These are phyloP conservation scores for Yponomeuta malinellus DNA, from an alignment of 2,888 invertebrate genomes.

Conservation along the genomic window DNA sequence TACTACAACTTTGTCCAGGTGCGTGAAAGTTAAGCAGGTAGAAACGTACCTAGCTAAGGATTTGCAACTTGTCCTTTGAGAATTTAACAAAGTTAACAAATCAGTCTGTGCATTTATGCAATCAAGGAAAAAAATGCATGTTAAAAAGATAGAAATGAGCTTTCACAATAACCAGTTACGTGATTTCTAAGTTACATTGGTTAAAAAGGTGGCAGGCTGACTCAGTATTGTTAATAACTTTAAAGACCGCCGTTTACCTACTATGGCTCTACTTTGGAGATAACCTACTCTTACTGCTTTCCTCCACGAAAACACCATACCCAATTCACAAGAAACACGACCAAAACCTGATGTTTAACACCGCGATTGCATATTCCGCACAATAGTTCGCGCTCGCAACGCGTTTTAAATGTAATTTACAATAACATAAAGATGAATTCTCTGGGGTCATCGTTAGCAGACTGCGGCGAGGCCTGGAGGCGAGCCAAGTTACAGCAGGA, in stretches of 20 bases:
- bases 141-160: too few species aligned
- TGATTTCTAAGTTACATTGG: too few species aligned
- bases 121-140: too few species aligned
- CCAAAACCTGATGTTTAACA: not conserved
- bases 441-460: not conserved
- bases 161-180: too few species aligned
- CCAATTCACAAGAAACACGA: not conserved
- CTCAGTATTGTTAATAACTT: too few species aligned
- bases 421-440: constrained; percentile 1
- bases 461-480: not conserved
- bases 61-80: not conserved
- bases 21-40: not conserved
- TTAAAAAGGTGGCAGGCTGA: too few species aligned
- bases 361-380: not conserved
- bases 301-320: not conserved
- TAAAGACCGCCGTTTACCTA: too few species aligned
- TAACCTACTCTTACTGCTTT: too few species aligned
- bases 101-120: too few species aligned
- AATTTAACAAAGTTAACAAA: too few species aligned
- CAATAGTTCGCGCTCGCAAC: not conserved
- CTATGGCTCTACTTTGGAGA: too few species aligned
- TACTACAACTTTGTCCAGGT: not conserved
- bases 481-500: not conserved
- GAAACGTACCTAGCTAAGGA: not conserved
- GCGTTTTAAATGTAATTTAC: not conserved